Base-by-base conservation (phyloP, 1,140 invertebrate genomes). In the Idris sp. region DNA sequence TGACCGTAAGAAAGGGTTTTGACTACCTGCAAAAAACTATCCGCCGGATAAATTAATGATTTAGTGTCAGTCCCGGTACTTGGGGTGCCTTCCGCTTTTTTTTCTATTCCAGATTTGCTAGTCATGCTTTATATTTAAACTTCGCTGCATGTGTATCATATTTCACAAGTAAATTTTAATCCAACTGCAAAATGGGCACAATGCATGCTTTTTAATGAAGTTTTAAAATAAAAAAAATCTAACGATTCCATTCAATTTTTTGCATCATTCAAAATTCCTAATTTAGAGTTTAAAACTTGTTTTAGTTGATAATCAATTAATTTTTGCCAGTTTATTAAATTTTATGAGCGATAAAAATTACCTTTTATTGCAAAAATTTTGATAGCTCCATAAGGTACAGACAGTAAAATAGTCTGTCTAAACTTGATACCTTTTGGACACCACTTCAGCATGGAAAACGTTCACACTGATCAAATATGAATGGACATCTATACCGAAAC, bases 21-120 rank as follows among this genome's bases (percentile, higher is more conserved):
- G 65, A 25, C 79, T 87, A 87, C 86, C 86, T 87, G 84, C 53
- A 74, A 74, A 77, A 81, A 79, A 79, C 72, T 74, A 74, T 74
- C 56, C 76, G 51, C 71, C 72, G 76, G 64, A 72, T 78, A 86
- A 87, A 87, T 87, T 87, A 87, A 87, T 87, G 86, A 87, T 87
- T 86, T 86, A 85, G 78, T 82, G 81, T 86, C 84, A 83, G 82
- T 83, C 75, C 77, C 80, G 78, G 78, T 79, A 74, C 68, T 58
- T 78, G 72, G 81, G 79, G 78, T 81, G 77, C 81, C 38, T 73
- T 62, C 74, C 51, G 54, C 65, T 49, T 61, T 48, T 11, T 33
- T 11, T 56, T 14, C 31, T 36, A 31, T 61, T 56, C 33, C 35
- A 25, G 38, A 69, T n/a, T 43, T 22, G 44, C 53, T 65, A 71